Conservation (phyloP, 2,113 vertebrate genomes). For the Prietella phreatophila region DNA sequence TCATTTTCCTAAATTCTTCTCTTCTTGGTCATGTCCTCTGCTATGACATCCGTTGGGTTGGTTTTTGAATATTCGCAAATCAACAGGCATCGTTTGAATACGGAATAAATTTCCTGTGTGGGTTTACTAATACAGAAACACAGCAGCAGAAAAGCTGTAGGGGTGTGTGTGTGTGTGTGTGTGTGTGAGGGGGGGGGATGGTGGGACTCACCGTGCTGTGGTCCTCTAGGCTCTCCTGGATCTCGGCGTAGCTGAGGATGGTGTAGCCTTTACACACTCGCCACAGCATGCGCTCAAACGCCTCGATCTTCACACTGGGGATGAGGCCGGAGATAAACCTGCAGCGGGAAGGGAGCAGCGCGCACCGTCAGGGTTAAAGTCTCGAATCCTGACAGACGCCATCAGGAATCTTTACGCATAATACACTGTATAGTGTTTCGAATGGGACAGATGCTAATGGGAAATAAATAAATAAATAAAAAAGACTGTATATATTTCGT, state of each 20-base stretch:
- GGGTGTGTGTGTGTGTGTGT: background rate
- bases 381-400: background rate
- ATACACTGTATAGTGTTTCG: background rate
- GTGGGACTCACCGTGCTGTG: constrained; percentile 80
- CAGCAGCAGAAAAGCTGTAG: background rate
- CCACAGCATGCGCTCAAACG: constrained; percentile 97
- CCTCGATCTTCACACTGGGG: constrained; percentile 83
- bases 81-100: background rate
- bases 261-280: constrained; percentile 93
- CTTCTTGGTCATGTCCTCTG: background rate
- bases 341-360: background rate
- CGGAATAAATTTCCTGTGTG: background rate
- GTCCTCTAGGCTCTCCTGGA: constrained; percentile 84
- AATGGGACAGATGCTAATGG: background rate
- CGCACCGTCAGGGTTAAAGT: background rate
- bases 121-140: background rate
- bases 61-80: background rate
- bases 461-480: no score
- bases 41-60: background rate
- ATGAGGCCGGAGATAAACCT: constrained; percentile 92
- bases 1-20: background rate
- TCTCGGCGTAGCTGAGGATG: constrained; percentile 87
- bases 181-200: no score
- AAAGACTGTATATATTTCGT: background rate
- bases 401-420: no score